These are phyloP conservation scores for Ploceus nigricollis DNA, from an alignment of 2,113 vertebrate genomes.

Conservation along the genomic window DNA sequence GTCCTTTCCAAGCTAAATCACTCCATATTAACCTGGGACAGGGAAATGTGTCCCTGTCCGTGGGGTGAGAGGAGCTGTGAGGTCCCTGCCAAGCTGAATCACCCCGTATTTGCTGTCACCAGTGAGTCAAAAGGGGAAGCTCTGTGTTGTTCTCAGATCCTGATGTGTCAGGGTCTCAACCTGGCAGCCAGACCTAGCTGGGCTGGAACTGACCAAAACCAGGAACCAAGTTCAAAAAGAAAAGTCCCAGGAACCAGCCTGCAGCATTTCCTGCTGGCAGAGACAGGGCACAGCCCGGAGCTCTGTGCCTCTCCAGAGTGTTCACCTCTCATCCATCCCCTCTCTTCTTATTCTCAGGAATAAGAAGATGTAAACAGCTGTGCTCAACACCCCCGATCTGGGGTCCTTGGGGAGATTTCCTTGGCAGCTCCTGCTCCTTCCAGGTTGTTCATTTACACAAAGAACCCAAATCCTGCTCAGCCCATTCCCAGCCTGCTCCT, in stretches of 20 bases:
- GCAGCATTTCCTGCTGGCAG: neutral
- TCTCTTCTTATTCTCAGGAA: too few species aligned
- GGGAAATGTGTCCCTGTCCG: neutral
- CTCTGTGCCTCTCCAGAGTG: neutral
- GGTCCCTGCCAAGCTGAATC: neutral
- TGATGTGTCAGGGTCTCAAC: neutral
- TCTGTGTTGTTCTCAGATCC: fast-evolving
- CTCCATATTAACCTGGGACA: neutral
- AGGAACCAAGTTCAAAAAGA: neutral
- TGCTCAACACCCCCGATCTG: neutral
- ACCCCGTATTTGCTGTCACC: fast-evolving
- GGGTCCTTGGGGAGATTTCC: neutral
- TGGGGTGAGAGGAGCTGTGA: too few species aligned
- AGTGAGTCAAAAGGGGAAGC: neutral
- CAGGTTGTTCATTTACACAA: neutral
- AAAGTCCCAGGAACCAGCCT: neutral
- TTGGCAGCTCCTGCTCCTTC: neutral
- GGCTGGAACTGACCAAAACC: neutral
- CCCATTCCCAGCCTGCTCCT: neutral
- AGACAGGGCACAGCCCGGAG: neutral
- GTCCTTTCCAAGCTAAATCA: too few species aligned
- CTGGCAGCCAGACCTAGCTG: neutral
- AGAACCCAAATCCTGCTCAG: fast-evolving
- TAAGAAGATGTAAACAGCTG: neutral
- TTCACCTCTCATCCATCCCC: neutral